phyloP scores from a whole-genome alignment of 2,797 vertebrate genomes.

The Rachycentron canadum region DNA sequence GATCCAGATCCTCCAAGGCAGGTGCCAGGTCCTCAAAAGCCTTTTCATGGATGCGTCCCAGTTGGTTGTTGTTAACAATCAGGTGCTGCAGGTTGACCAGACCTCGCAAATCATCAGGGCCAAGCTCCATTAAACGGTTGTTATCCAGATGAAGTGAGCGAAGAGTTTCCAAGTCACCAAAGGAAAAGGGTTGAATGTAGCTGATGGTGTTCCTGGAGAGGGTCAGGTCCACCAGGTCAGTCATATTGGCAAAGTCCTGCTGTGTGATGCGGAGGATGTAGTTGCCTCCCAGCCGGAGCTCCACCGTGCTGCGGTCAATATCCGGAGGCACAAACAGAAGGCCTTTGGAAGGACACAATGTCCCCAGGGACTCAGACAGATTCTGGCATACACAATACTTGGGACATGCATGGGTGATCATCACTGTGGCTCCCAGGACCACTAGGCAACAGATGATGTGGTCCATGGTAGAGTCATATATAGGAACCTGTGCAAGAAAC shows the following conservation, averaged over 20 bases:
- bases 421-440: slow-evolving; percentile 91
- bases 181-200: slow-evolving; percentile 94
- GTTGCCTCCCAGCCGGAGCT: slow-evolving; percentile 94
- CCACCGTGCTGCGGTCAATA: slow-evolving; percentile 93
- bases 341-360: slow-evolving; percentile 94
- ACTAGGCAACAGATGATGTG: slow-evolving; percentile 90
- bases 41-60: slow-evolving; percentile 88
- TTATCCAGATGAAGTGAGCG: slow-evolving; percentile 94
- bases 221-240: slow-evolving; percentile 94
- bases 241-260: slow-evolving; percentile 97
- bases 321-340: slow-evolving; percentile 94
- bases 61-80: slow-evolving; percentile 96
- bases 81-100: slow-evolving; percentile 95
- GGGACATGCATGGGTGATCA: slow-evolving; percentile 90
- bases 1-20: slow-evolving; percentile 93
- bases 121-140: slow-evolving; percentile 91
- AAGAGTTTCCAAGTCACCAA: slow-evolving; percentile 94
- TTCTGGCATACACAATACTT: slow-evolving; percentile 97
- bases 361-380: slow-evolving; percentile 94
- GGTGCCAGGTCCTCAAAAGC: slow-evolving; percentile 92
- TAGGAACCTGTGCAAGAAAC: slow-evolving; percentile 79
- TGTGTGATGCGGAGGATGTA: slow-evolving; percentile 93
- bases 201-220: slow-evolving; percentile 95
- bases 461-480: slow-evolving; percentile 93
- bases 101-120: slow-evolving; percentile 91